Evolutionary conservation across 2,888 invertebrate species (phyloP).

Genomic region (Ophraella communa): DNA sequence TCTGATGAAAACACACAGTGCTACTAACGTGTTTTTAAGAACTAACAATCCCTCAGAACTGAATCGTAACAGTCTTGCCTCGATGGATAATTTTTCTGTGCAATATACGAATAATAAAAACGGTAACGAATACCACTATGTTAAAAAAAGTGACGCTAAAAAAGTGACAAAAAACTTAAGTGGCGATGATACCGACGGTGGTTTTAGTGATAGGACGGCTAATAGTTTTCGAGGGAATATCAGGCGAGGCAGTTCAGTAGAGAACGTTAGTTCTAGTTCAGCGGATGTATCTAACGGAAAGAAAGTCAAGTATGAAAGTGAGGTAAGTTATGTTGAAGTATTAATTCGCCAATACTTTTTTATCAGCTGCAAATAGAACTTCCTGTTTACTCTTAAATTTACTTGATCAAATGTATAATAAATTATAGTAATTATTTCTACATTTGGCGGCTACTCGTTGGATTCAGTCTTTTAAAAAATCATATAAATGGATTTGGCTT

Average conservation of each 20-base stretch:
- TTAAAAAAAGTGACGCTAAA: conserved; percentile 18
- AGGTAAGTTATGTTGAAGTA: conserved; percentile 51
- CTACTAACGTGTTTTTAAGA: conserved; percentile 56
- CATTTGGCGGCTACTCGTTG: too few relatives aligned
- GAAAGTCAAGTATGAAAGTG: conserved; percentile 57
- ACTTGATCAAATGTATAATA: too few relatives aligned
- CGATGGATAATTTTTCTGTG: conserved; percentile 48
- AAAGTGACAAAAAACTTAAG: conserved; percentile 31
- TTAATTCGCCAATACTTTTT: too few relatives aligned
- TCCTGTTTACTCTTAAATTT: too few relatives aligned
- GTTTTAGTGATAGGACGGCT: conserved; percentile 32
- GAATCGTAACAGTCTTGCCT: conserved; percentile 49
- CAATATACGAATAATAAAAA: conserved; percentile 45
- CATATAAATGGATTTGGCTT: too few relatives aligned
- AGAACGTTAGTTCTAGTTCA: conserved; percentile 52
- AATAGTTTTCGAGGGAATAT: conserved; percentile 36
- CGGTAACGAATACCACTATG: conserved; percentile 32
- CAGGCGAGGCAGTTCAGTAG: conserved; percentile 55
- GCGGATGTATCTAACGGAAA: conserved; percentile 53
- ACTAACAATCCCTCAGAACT: conserved; percentile 34
- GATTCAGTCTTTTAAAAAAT: too few relatives aligned
- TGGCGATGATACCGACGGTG: conserved; percentile 34
- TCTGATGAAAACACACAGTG: conserved; percentile 58
- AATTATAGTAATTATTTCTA: too few relatives aligned
- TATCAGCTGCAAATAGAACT: too few relatives aligned